These are phyloP conservation scores for Poecile montanus DNA, from an alignment of 2,797 vertebrate genomes.

Conservation along the genomic window DNA sequence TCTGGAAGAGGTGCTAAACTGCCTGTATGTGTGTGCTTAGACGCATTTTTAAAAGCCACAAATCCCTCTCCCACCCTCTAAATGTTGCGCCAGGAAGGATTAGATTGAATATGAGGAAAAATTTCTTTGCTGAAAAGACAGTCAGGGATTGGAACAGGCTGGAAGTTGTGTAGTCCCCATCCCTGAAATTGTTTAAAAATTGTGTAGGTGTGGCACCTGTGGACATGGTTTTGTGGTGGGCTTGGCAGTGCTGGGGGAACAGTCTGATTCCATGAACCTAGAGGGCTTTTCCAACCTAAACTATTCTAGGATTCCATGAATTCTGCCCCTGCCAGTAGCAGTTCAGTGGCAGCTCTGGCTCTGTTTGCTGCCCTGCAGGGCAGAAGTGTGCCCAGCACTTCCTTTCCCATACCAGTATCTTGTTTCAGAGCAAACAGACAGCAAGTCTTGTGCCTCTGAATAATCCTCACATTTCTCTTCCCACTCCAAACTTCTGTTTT, in stretches of 20 bases:
- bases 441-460: background rate
- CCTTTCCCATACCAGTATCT: background rate
- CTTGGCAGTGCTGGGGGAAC: background rate
- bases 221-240: background rate
- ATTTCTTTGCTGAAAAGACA: background rate
- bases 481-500: background rate
- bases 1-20: background rate
- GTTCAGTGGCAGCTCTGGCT: background rate
- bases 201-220: background rate
- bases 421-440: background rate
- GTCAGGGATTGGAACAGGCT: background rate
- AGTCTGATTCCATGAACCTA: background rate
- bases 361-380: fast-evolving
- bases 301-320: background rate
- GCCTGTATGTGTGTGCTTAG: background rate
- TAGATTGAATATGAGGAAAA: background rate
- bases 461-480: background rate
- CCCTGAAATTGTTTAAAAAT: background rate
- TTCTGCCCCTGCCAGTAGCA: background rate
- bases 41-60: background rate
- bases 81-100: background rate
- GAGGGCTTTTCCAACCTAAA: background rate
- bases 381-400: background rate
- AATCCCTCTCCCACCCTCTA: background rate
- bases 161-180: background rate